Conservation (phyloP, 2,113 vertebrate genomes). For the Cyphomyrus plagiostoma region DNA sequence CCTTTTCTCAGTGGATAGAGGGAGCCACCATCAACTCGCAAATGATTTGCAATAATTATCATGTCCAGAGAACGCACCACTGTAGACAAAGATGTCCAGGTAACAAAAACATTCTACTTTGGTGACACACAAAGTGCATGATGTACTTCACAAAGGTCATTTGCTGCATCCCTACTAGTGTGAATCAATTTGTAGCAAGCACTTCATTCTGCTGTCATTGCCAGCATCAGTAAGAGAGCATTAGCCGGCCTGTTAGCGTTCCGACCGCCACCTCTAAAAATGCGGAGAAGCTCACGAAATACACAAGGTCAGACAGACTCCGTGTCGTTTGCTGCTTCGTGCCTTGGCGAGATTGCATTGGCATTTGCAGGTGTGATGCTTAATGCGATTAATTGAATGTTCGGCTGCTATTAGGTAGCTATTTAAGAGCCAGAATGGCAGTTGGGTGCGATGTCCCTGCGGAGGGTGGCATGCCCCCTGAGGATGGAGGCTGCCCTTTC, state of each 20-base stretch:
- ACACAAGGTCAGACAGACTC: conserved; percentile 47
- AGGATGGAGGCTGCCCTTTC: conserved; percentile 37
- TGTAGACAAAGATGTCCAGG: conserved; percentile 45
- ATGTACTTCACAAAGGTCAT: conserved; percentile 66
- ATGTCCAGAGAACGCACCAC: conserved; percentile 44
- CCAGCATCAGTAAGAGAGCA: conserved; percentile 38
- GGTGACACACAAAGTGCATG: conserved; percentile 53
- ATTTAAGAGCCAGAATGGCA: conserved; percentile 53
- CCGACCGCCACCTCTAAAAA: conserved; percentile 10
- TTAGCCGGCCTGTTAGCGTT: conserved; percentile 33
- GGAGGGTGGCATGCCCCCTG: conserved; percentile 44
- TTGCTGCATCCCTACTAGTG: conserved; percentile 63
- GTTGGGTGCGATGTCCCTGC: conserved; percentile 57
- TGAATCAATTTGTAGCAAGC: conserved; percentile 66
- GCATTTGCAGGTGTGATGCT: conserved; percentile 56
- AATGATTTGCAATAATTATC: conserved; percentile 65
- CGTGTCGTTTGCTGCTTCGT: conserved; percentile 40
- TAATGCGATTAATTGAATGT: conserved; percentile 57
- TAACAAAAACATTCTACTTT: conserved; percentile 54
- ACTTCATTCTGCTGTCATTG: conserved; percentile 58
- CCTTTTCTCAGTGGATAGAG: conserved; percentile 35
- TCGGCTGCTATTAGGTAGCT: conserved; percentile 51
- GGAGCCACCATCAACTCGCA: conserved; percentile 56
- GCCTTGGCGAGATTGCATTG: conserved; percentile 58
- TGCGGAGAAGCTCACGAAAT: conserved; percentile 47